Base-by-base conservation (phyloP, 2,797 vertebrate species). In the Pitangus sulphuratus region DNA sequence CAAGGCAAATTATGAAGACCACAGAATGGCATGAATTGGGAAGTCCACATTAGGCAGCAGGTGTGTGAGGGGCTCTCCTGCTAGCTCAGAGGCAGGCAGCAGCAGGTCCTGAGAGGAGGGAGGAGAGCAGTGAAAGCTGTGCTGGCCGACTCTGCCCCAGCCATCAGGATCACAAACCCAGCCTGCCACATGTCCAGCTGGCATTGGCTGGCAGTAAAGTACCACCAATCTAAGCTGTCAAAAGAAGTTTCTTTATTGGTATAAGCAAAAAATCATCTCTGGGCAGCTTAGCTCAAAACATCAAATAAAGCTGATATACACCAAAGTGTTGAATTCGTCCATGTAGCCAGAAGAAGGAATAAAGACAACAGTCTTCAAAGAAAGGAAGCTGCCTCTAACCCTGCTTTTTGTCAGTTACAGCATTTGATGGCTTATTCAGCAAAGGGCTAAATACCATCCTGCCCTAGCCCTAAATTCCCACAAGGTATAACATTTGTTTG, bases 1-100 rank as follows among this genome's bases (percentile, higher is more conserved):
- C 3, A 5, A 69, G 61, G 35, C 19, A 68, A 62, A 75, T 70
- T 21, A 33, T 10, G 45, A 85, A 50, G 66, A 78, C 14, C 17
- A 8, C 13, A 9, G 40, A 39, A 47, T 2, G 13, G 44, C 0
- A 0, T 40, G 77, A 64, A 72, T 5, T 30, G 33, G 20, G 65
- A 58, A 80, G 70, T 15, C 25, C 45, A 14, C 1, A 3, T 25
- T 8, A 56, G 84, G 87, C 47, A 60, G 62, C 40, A 33, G 54
- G 8, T 1, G 18, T 4, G 24, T 30, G 33, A 71, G 28, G 16
- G 11, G 31, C 8, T 77, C 25, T 51, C 19, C 39, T 58, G 64
- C 35, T 11, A 21, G 31, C 33, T 51, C 51, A 82, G 48, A 39
- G 19, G 12, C 31, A 62, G 35, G 15, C 48, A 48, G n/a, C 58